Conservation (phyloP, 2,113 vertebrate genomes). For the Serinus canaria region DNA sequence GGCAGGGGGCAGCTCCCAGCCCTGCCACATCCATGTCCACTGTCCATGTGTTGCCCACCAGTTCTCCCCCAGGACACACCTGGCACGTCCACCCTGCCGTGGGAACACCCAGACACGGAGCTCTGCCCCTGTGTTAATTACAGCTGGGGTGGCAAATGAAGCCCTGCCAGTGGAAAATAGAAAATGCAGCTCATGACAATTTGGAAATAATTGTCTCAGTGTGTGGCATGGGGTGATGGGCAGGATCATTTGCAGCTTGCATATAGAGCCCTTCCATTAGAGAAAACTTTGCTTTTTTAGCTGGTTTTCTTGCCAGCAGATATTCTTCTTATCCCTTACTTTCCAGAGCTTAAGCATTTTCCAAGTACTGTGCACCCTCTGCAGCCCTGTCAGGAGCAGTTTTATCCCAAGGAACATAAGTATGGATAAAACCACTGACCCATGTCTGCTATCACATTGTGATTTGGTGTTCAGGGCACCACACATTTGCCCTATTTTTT, state of each 20-base stretch:
- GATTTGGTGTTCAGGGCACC: neutral
- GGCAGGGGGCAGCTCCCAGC: neutral
- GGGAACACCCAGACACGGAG: rapidly evolving
- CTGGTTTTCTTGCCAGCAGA: neutral
- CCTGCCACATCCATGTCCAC: rapidly evolving
- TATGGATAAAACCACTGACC: neutral
- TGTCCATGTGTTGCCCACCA: rapidly evolving
- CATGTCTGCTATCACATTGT: neutral
- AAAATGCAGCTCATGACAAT: neutral
- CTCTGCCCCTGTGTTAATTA: neutral
- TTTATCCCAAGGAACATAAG: neutral
- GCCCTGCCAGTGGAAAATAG: neutral
- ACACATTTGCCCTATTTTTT: neutral
- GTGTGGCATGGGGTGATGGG: neutral
- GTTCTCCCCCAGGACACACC: neutral
- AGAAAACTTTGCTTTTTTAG: neutral
- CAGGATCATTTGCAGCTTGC: neutral
- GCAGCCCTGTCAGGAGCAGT: neutral
- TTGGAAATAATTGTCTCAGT: neutral
- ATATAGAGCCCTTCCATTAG: neutral
- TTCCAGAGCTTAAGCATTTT: neutral
- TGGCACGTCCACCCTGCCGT: rapidly evolving
- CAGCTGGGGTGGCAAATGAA: neutral
- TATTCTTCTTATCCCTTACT: neutral
- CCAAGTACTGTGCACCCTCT: neutral